These are phyloP conservation scores for Caenorhabditis drosophilae DNA, from an alignment of 2,888 invertebrate genomes.

Conservation along the genomic window DNA sequence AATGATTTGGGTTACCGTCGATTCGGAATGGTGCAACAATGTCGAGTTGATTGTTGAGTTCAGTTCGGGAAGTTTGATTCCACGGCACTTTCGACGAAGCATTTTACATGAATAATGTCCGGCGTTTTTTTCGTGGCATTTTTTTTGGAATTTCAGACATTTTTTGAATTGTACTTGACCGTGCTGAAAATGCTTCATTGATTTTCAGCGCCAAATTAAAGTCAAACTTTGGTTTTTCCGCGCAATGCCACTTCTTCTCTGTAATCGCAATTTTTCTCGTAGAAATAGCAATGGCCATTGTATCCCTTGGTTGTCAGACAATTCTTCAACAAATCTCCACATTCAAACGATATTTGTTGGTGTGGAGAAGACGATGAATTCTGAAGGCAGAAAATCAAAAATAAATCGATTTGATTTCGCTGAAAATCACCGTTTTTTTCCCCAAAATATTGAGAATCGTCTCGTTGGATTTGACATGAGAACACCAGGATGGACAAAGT, in stretches of 20 bases:
- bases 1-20: too few relatives aligned
- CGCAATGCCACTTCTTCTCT: conserved; percentile 9
- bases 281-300: conserved; percentile 43
- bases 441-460: conserved; percentile 23
- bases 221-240: conserved; percentile 12
- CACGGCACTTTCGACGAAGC: conserved; percentile 21
- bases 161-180: conserved; percentile 7
- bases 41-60: neutral
- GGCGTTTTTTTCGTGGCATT: conserved; percentile 32
- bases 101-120: conserved; percentile 30
- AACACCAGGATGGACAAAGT: conserved; percentile 32
- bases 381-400: too few relatives aligned
- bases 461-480: conserved; percentile 19
- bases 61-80: conserved; percentile 3
- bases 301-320: conserved; percentile 26
- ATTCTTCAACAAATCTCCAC: conserved; percentile 22
- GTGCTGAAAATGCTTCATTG: neutral
- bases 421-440: too few relatives aligned
- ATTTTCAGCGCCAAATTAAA: neutral
- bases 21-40: too few relatives aligned
- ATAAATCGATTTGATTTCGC: too few relatives aligned
- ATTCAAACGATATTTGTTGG: conserved; percentile 33
- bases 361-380: too few relatives aligned
- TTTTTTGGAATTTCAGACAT: conserved; percentile 26
- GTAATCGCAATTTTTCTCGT: conserved; percentile 28